Evolutionary conservation across 2,888 invertebrate species (phyloP), one percentile per base, ranked within the genome.

Genomic region (Cistogaster globosa): DNA sequence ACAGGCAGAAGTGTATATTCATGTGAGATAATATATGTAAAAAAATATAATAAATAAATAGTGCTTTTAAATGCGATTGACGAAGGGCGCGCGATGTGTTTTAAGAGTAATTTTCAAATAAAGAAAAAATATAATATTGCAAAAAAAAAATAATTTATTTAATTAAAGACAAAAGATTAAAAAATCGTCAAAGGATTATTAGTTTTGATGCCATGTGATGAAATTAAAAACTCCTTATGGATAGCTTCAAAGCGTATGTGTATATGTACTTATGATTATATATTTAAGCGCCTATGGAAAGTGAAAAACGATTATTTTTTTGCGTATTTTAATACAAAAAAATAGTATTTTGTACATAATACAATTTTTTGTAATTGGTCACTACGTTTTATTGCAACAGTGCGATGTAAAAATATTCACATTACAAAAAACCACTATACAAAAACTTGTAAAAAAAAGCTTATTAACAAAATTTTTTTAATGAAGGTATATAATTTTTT

Each of bases 41-140:
- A 51, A 67, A 20, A 45, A 69, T n/a, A n/a, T n/a, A 38, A 67
- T n/a, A 32, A 68, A 76, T 51, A 60, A 80, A 77, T 42, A 67
- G 58, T 81, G 60, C 32, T 69, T 69, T 51, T 63, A 38, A 79
- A 68, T 74, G 53, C 68, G 16, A 12, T 83, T 1, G 14, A 18
- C 18, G 48, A 82, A 78, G 69, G 78, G 80, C 77, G 81, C 80
- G 78, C 57, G 58, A 71, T 32, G 18, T 69, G 58, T 57, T 82
- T 84, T 45, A 48, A 51, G 63, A 65, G 20, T 42, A 48, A 60
- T 75, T 57, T 55, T 75, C 62, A 65, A 79, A 69, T 26, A 68
- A 71, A 77, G 18, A 53, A 51, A 20, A 63, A 76, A 53, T 3
- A 18, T 58, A 65, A 38, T 38, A 60, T 32, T 62, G 57, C 18